Evolutionary conservation across 1,140 invertebrate genomes (phyloP).

Genomic region (Papilio machaon): DNA sequence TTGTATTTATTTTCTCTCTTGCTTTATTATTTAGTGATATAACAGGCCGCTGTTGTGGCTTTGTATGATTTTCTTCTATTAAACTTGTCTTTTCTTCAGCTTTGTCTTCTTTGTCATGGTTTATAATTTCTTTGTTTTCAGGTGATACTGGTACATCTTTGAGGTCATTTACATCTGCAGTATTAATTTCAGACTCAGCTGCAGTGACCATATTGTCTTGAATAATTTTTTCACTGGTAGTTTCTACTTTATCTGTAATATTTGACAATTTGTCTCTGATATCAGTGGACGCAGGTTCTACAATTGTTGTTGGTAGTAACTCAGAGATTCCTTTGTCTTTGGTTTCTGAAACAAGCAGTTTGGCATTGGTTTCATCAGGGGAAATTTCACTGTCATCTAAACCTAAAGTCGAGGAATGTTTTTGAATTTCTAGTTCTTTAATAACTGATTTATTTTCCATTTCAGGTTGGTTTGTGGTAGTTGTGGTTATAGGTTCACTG

Average conservation of each 20-base stretch:
- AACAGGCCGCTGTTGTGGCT: slow-evolving; percentile 30
- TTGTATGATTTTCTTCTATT: slow-evolving; percentile 18
- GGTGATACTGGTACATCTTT: slow-evolving; percentile 18
- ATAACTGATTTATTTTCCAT: not conserved
- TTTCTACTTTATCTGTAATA: not conserved
- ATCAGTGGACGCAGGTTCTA: not conserved
- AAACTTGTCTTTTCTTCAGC: slow-evolving; percentile 33
- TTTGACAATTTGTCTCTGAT: not conserved
- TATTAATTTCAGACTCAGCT: not conserved
- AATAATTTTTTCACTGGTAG: not conserved
- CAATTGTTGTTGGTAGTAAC: not conserved
- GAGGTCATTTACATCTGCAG: not conserved
- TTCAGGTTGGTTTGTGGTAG: not conserved
- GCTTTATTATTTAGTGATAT: slow-evolving; percentile 38
- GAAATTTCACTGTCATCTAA: not conserved
- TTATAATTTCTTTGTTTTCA: slow-evolving; percentile 35
- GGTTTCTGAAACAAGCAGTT: not conserved
- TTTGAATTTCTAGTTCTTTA: not conserved
- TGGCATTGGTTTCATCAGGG: not conserved
- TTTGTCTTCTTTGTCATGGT: slow-evolving; percentile 14
- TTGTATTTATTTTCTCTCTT: slow-evolving; percentile 73
- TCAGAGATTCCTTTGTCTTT: not conserved
- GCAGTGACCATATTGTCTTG: not conserved
- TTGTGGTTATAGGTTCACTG: not conserved
- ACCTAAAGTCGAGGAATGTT: not conserved